A percentile compares a stretch with the other conserved stretches of the same genome.
Evolutionary conservation across 2,888 invertebrate genomes (phyloP).

Genomic region (Chironomus tentans): DNA sequence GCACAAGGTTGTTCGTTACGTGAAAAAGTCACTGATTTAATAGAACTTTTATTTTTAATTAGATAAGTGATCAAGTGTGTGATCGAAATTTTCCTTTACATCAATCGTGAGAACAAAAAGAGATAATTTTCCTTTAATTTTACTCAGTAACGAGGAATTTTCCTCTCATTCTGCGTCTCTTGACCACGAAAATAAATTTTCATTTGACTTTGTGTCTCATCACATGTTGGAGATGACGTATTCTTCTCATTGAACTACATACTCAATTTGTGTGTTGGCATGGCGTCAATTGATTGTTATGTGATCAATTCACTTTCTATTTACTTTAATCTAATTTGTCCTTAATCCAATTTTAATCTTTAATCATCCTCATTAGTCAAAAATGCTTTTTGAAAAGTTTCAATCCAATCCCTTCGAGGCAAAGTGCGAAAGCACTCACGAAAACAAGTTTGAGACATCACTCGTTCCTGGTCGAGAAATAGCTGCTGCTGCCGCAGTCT

Average conservation of each 20-base stretch:
- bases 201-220: neutral
- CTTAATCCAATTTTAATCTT: neutral
- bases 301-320: neutral
- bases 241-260: neutral
- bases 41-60: constrained; percentile 11
- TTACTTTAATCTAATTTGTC: too few relatives aligned
- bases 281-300: neutral
- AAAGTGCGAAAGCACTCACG: constrained; percentile 45
- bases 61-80: constrained; percentile 2
- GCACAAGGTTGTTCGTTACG: neutral
- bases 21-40: neutral
- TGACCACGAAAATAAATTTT: neutral
- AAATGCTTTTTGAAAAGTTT: constrained; percentile 23
- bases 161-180: neutral
- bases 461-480: constrained; percentile 36
- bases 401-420: constrained; percentile 41
- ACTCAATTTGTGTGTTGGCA: neutral
- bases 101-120: neutral
- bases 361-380: neutral
- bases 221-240: neutral
- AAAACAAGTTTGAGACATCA: constrained; percentile 31
- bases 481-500: constrained; percentile 35
- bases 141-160: neutral
- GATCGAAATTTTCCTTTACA: neutral
- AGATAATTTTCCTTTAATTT: neutral